Evolutionary conservation across 2,888 invertebrate species (phyloP).

Genomic region (Drosophila emarginata): DNA sequence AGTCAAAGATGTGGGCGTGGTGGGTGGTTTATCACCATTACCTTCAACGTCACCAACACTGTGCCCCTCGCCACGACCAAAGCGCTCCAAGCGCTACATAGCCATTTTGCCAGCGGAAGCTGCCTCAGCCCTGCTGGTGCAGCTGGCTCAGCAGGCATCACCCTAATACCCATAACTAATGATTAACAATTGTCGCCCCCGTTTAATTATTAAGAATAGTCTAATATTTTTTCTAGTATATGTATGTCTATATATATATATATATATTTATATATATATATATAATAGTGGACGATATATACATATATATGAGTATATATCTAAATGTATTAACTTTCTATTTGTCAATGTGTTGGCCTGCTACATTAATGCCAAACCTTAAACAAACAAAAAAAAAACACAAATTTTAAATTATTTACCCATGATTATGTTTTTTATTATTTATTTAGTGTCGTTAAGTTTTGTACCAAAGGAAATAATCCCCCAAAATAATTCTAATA

Average conservation of each 20-base stretch:
- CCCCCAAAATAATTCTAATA: constrained; percentile 29
- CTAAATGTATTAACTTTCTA: neutral
- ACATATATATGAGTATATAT: neutral
- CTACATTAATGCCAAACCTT: neutral
- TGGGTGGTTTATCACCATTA: constrained; percentile 54
- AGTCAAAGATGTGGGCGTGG: constrained; percentile 61
- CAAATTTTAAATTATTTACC: neutral
- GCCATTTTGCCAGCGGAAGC: constrained; percentile 50
- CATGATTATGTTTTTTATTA: constrained; percentile 27
- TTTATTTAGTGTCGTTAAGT: constrained; percentile 60
- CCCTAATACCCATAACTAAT: neutral
- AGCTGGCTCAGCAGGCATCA: constrained; percentile 36
- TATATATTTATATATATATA: neutral
- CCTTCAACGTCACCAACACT: constrained; percentile 5
- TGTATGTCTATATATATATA: constrained; percentile 11
- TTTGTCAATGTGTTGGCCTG: neutral
- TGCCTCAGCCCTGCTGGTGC: constrained; percentile 50
- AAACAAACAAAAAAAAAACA: neutral
- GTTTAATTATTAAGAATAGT: constrained; percentile 9
- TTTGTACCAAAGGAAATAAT: constrained; percentile 56
- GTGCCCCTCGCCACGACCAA: constrained; percentile 28
- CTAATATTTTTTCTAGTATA: constrained; percentile 9
- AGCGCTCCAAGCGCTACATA: constrained; percentile 58
- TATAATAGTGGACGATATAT: neutral
- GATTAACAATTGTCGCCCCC: neutral